Conservation (phyloP, 2,888 invertebrate species). For the Ennomos quercinarius region DNA sequence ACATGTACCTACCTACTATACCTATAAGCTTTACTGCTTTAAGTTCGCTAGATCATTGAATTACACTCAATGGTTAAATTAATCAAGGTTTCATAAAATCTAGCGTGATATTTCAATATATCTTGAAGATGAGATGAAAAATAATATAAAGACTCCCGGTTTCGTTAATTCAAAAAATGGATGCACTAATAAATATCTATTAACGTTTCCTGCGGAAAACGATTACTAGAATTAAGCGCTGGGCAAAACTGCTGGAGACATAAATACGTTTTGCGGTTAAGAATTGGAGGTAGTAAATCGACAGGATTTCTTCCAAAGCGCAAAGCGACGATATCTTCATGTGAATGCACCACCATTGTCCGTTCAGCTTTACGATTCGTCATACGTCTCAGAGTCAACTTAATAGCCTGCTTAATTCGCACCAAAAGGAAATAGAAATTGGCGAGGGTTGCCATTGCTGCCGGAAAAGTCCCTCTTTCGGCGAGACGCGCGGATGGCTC, state of each 20-base stretch:
- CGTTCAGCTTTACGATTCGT: constrained; percentile 74
- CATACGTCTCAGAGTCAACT: constrained; percentile 78
- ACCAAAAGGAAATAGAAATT: constrained; percentile 81
- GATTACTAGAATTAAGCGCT: constrained; percentile 10
- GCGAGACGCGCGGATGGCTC: constrained; percentile 63
- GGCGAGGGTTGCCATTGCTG: constrained; percentile 66
- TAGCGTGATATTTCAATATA: no score
- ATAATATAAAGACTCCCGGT: no score
- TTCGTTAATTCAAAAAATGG: constrained; percentile 7
- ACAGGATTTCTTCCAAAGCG: constrained; percentile 58
- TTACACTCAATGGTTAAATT: no score
- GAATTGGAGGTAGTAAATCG: constrained; percentile 29
- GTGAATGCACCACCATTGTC: constrained; percentile 67
- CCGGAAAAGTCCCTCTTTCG: constrained; percentile 75
- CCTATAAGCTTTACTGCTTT: no score
- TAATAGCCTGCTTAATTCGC: constrained; percentile 83
- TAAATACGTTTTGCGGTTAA: constrained; percentile 10
- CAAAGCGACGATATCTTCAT: constrained; percentile 61
- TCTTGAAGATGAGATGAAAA: no score
- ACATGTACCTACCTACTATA: no score
- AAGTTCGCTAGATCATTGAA: no score
- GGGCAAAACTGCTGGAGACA: constrained; percentile 3
- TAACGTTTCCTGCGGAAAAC: constrained; percentile 36
- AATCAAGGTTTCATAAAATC: no score
- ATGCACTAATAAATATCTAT: constrained; percentile 22